Percentiles rank a stretch among this genome's conserved stretches.
phyloP scores from a whole-genome alignment of 1,140 invertebrate species.

The Caerostris darwini region DNA sequence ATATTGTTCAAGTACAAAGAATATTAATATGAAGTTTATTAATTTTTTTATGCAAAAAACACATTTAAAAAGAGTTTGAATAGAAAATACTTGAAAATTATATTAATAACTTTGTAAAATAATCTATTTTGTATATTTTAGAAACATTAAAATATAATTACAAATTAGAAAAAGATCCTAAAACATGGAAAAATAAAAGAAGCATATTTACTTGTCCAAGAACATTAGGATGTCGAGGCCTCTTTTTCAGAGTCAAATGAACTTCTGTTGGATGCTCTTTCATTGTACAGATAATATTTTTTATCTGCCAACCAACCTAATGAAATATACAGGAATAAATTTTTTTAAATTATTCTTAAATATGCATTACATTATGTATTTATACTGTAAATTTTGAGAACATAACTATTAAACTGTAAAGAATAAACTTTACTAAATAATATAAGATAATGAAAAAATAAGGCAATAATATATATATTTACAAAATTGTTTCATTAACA shows the following conservation, averaged over 20 bases:
- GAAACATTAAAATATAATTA: neutral
- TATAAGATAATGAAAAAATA: no score
- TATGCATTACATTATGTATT: no score
- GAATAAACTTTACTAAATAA: no score
- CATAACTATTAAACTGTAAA: neutral
- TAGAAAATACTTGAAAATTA: no score
- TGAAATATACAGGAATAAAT: neutral
- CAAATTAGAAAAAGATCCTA: neutral
- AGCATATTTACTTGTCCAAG: constrained; percentile 87
- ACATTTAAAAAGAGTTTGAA: no score
- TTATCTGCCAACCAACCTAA: constrained; percentile 90
- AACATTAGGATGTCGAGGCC: constrained; percentile 91
- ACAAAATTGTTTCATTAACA: no score
- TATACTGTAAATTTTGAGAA: neutral
- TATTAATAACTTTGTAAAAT: no score
- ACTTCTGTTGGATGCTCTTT: constrained; percentile 91
- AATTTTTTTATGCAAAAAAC: no score
- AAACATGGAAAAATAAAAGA: neutral
- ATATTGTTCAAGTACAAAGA: no score
- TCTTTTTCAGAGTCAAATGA: constrained; percentile 91
- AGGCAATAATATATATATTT: no score
- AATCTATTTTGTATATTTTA: no score
- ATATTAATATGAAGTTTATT: no score
- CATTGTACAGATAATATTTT: constrained; percentile 89
- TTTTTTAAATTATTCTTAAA: neutral